phyloP scores from a whole-genome alignment of 2,113 vertebrate species.

The Misgurnus anguillicaudatus region DNA sequence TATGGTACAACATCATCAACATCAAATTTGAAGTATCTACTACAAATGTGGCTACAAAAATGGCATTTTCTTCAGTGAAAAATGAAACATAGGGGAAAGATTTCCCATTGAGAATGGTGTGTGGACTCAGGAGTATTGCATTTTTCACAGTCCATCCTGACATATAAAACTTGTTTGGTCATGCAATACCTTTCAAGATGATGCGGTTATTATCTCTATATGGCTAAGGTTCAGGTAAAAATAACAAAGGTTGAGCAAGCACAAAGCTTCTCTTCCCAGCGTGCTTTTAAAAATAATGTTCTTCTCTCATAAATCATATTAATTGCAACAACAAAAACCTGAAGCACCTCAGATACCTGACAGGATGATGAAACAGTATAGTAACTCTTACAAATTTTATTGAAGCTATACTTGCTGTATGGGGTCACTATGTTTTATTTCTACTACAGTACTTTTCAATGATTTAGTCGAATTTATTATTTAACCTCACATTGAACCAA shows the following conservation, averaged over 20 bases:
- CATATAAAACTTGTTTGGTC: neutral
- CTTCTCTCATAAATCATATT: conserved; percentile 18
- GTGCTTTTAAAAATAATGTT: conserved; percentile 17
- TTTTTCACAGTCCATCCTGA: too few species aligned
- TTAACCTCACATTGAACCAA: too few species aligned
- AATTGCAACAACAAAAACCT: conserved; percentile 4
- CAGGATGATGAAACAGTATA: conserved; percentile 35
- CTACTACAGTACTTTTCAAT: too few species aligned
- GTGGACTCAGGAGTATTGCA: too few species aligned
- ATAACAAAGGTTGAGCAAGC: neutral
- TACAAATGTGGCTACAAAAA: too few species aligned
- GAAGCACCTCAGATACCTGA: conserved; percentile 15
- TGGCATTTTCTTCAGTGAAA: too few species aligned
- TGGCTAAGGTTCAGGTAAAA: neutral
- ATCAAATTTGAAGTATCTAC: too few species aligned
- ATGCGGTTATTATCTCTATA: neutral
- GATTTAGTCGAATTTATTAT: too few species aligned
- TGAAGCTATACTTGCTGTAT: conserved; percentile 5
- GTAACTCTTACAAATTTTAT: conserved; percentile 22
- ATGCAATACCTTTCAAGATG: neutral
- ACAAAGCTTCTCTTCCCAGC: neutral
- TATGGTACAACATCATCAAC: too few species aligned
- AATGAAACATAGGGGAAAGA: too few species aligned
- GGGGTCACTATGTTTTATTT: too few species aligned
- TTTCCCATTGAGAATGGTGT: too few species aligned